Conservation (phyloP, 1,140 invertebrate genomes). For the Ceratina japonica region DNA sequence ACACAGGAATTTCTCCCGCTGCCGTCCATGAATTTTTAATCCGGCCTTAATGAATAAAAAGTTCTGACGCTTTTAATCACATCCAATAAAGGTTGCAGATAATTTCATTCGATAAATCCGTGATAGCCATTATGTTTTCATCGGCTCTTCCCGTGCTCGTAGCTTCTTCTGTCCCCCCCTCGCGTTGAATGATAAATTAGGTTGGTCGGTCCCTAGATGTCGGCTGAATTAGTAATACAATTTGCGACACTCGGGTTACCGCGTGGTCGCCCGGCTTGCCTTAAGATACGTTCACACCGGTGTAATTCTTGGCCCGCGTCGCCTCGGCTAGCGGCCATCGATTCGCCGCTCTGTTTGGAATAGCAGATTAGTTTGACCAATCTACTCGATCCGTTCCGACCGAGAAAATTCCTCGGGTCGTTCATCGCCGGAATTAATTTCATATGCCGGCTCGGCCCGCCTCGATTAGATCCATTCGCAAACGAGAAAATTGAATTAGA, state of each 20-base stretch:
- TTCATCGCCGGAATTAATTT: not conserved
- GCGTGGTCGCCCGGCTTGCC: constrained; percentile 24
- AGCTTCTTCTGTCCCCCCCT: not conserved
- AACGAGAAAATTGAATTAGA: not conserved
- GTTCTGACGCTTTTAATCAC: too few relatives aligned
- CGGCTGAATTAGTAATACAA: constrained; percentile 24
- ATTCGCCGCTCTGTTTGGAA: not conserved
- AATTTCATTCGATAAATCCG: not conserved
- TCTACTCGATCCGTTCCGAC: not conserved
- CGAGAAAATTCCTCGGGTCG: not conserved
- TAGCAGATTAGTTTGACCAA: not conserved
- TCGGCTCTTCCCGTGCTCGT: not conserved
- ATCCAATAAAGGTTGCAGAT: not conserved
- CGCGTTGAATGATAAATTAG: constrained; percentile 21
- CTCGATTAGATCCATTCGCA: not conserved
- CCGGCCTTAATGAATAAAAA: too few relatives aligned
- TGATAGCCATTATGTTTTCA: not conserved
- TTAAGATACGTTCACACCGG: constrained; percentile 19
- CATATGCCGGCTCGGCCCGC: too few relatives aligned
- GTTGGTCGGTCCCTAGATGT: constrained; percentile 13
- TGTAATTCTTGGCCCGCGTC: too few relatives aligned
- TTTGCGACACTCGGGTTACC: constrained; percentile 35
- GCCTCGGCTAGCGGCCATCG: too few relatives aligned
- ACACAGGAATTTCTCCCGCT: not conserved
- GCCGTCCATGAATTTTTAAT: not conserved